Conservation (phyloP, 2,888 invertebrate genomes). For the Cheilosia variabilis region DNA sequence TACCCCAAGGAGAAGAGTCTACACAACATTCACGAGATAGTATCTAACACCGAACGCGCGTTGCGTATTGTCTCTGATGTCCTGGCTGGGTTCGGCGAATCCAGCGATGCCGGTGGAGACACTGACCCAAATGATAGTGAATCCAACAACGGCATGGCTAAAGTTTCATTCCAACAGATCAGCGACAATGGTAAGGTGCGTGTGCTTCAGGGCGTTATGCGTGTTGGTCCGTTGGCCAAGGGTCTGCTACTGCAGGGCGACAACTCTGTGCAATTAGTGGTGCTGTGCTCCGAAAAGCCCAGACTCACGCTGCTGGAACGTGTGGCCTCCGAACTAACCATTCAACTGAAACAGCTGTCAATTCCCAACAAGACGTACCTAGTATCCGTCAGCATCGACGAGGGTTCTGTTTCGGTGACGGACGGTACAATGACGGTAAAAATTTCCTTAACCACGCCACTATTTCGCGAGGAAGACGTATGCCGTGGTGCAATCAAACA, state of each 20-base stretch:
- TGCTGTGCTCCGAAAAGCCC: conserved; percentile 95
- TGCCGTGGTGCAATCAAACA: conserved; percentile 90
- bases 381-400: conserved; percentile 91
- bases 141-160: conserved; percentile 78
- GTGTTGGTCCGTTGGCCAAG: conserved; percentile 94
- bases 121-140: conserved; percentile 79
- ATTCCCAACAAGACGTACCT: conserved; percentile 89
- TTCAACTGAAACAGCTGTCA: conserved; percentile 88
- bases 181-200: conserved; percentile 86
- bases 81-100: conserved; percentile 85
- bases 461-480: conserved; percentile 90
- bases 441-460: conserved; percentile 94
- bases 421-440: conserved; percentile 90
- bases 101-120: conserved; percentile 40
- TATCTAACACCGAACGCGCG: conserved; percentile 94
- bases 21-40: conserved; percentile 93
- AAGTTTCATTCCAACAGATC: conserved; percentile 86
- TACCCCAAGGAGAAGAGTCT: conserved; percentile 95
- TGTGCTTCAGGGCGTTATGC: conserved; percentile 96
- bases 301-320: conserved; percentile 92
- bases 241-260: conserved; percentile 93
- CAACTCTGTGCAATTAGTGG: conserved; percentile 93
- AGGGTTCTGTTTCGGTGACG: conserved; percentile 91
- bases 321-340: conserved; percentile 91
- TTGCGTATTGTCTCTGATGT: conserved; percentile 96